These are phyloP conservation scores for Caenorhabditis drosophilae DNA, from an alignment of 2,888 invertebrate genomes.

Conservation along the genomic window DNA sequence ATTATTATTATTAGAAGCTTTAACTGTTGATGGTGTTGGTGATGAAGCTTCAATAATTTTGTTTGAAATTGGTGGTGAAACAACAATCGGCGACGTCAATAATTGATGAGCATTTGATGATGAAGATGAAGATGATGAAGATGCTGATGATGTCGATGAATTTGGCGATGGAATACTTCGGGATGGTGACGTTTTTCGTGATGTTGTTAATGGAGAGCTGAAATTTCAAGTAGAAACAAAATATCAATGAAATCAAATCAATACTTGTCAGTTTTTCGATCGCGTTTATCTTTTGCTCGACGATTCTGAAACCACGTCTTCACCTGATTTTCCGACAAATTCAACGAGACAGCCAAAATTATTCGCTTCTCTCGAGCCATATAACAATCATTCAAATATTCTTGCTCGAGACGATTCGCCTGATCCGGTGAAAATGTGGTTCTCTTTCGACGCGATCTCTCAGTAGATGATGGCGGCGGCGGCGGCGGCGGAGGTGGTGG, in stretches of 20 bases:
- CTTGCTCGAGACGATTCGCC: slow-evolving; percentile 46
- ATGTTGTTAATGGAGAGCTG: slow-evolving; percentile 9
- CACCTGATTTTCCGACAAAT: slow-evolving; percentile 52
- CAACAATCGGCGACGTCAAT: too few relatives aligned
- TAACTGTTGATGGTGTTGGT: too few relatives aligned
- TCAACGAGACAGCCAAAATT: slow-evolving; percentile 44
- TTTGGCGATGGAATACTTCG: too few relatives aligned
- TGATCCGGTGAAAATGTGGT: slow-evolving; percentile 56
- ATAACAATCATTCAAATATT: slow-evolving; percentile 52
- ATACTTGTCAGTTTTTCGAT: slow-evolving; percentile 23
- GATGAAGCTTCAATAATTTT: too few relatives aligned
- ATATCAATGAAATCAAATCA: background rate
- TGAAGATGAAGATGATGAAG: too few relatives aligned
- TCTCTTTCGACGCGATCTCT: slow-evolving; percentile 37
- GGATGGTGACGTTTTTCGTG: slow-evolving; percentile 19
- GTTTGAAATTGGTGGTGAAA: too few relatives aligned
- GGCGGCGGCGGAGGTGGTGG: too few relatives aligned
- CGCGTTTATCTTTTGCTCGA: slow-evolving; percentile 51
- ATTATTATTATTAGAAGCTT: too few relatives aligned
- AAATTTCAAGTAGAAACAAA: background rate
- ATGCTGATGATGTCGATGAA: too few relatives aligned
- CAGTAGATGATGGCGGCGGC: background rate
- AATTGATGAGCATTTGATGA: too few relatives aligned
- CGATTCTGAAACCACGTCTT: slow-evolving; percentile 62
- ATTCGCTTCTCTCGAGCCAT: slow-evolving; percentile 53